These are phyloP conservation scores for Antidorcas marsupialis DNA, from an alignment of 2,113 vertebrate genomes.

Conservation along the genomic window DNA sequence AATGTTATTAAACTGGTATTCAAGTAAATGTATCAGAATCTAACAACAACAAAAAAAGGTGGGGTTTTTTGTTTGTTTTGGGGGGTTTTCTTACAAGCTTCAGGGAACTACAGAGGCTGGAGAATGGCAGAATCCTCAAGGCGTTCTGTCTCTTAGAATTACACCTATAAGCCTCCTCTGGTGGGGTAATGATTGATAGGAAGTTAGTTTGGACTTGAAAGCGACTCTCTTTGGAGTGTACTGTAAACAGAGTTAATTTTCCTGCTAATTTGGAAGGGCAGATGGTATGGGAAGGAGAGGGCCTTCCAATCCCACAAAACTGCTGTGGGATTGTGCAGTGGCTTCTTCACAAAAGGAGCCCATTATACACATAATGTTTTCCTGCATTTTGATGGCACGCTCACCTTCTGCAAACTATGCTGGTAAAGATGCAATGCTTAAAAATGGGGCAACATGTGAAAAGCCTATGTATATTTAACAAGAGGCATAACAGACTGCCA, in stretches of 20 bases:
- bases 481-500: background rate
- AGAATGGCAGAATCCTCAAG: background rate
- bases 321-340: background rate
- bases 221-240: background rate
- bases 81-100: background rate
- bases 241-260: constrained; percentile 3
- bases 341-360: background rate
- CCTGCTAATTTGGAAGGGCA: background rate
- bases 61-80: background rate
- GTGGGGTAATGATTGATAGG: constrained; percentile 7
- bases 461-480: constrained; percentile 21
- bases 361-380: background rate
- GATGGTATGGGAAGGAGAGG: background rate
- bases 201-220: constrained; percentile 32
- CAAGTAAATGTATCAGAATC: background rate
- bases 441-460: background rate
- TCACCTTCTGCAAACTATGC: constrained; percentile 10
- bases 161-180: background rate
- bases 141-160: background rate
- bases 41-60: background rate
- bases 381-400: constrained; percentile 13
- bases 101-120: background rate
- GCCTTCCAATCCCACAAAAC: background rate
- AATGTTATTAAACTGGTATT: background rate
- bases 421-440: constrained; percentile 35